phyloP scores from a whole-genome alignment of 2,797 vertebrate species.

The Sarcoramphus papa region DNA sequence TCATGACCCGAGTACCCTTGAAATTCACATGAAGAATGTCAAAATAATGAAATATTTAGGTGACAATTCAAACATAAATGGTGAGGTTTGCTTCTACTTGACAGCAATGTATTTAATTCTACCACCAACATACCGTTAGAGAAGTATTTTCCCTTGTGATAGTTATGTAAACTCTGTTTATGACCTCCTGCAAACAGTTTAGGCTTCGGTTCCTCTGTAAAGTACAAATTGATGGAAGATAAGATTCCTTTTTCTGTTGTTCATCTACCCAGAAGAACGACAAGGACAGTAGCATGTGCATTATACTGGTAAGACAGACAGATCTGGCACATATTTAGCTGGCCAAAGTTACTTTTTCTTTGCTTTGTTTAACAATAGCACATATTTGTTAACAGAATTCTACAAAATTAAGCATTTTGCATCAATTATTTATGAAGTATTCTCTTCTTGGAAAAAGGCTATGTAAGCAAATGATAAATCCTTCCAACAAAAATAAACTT shows the following conservation, averaged over 20 bases:
- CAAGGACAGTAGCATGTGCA: neutral
- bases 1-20: constrained; percentile 8
- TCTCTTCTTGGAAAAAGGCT: neutral
- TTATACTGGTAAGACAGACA: neutral
- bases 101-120: neutral
- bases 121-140: neutral
- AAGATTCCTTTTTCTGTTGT: neutral
- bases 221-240: neutral
- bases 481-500: neutral
- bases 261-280: neutral
- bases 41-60: constrained; percentile 49
- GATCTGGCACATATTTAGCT: neutral
- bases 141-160: neutral
- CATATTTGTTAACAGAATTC: neutral
- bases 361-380: neutral
- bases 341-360: neutral
- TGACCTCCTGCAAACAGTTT: neutral
- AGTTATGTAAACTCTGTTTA: neutral
- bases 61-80: constrained; percentile 45
- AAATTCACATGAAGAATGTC: constrained; percentile 11
- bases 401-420: neutral
- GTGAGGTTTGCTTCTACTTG: constrained; percentile 36
- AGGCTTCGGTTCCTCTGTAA: neutral
- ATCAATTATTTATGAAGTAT: neutral
- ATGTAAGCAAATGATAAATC: neutral